Conservation (phyloP, 2,113 vertebrate genomes). For the Leptobrachium leishanense region DNA sequence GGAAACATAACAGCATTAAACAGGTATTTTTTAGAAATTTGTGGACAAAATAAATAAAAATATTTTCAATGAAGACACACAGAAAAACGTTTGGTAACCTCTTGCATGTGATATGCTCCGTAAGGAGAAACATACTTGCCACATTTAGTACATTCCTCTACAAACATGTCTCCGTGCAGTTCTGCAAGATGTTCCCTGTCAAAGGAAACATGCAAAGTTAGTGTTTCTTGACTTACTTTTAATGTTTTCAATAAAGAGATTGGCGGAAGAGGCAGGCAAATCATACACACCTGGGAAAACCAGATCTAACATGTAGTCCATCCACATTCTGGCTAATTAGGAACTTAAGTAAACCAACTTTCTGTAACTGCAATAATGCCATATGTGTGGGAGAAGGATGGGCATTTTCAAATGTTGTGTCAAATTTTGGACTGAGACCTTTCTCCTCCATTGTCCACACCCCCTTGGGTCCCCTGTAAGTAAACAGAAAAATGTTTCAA, state of each 20-base stretch:
- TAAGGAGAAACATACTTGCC: slow-evolving; percentile 76
- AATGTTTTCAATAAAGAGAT: background rate
- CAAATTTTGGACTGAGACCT: slow-evolving; percentile 86
- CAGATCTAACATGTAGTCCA: slow-evolving; percentile 89
- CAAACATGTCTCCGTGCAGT: slow-evolving; percentile 98
- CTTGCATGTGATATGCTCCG: no score
- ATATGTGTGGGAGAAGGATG: slow-evolving; percentile 88
- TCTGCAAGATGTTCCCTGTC: slow-evolving; percentile 86
- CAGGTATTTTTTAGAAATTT: no score
- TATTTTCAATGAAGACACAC: background rate
- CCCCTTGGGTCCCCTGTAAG: slow-evolving; percentile 86
- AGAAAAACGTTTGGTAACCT: no score
- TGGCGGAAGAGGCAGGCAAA: background rate
- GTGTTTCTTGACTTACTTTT: background rate
- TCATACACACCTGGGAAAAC: slow-evolving; percentile 84
- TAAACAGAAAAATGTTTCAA: background rate
- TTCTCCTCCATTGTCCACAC: slow-evolving; percentile 95
- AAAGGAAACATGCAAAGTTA: background rate
- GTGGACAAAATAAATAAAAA: background rate
- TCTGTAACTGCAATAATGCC: slow-evolving; percentile 87
- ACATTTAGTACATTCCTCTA: slow-evolving; percentile 95
- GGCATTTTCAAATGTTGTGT: slow-evolving; percentile 93
- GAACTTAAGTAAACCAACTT: slow-evolving; percentile 84
- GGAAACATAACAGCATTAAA: background rate
- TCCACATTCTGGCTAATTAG: slow-evolving; percentile 97